Percentiles rank a stretch among this genome's conserved stretches.
Evolutionary conservation across 2,797 vertebrate genomes (phyloP).

Genomic region (Schizopygopsis malacanthus): DNA sequence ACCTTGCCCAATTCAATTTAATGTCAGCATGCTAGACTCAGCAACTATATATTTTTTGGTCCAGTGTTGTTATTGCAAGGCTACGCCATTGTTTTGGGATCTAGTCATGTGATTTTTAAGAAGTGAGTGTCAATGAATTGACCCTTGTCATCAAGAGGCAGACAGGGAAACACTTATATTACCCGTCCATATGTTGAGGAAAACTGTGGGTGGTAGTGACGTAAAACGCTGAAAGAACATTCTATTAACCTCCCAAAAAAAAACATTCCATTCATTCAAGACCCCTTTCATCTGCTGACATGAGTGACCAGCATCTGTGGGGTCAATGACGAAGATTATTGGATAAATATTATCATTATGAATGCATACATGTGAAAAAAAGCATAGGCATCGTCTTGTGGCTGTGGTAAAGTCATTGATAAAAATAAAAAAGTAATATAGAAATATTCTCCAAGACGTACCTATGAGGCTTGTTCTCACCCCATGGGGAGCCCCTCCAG

Average conservation of each 20-base stretch:
- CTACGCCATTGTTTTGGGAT: constrained; percentile 57
- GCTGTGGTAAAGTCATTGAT: constrained; percentile 52
- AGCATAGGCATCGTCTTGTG: not conserved
- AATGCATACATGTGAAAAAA: constrained; percentile 8
- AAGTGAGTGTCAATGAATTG: constrained; percentile 70
- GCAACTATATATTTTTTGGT: not conserved
- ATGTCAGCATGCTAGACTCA: not conserved
- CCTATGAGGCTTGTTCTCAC: constrained; percentile 21
- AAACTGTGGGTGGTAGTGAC: constrained; percentile 85
- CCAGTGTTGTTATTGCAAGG: constrained; percentile 57
- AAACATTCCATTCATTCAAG: constrained; percentile 75
- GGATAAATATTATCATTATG: not conserved
- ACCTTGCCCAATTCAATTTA: not conserved
- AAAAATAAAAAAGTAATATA: constrained; percentile 25
- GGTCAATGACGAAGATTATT: not conserved
- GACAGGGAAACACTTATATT: constrained; percentile 77
- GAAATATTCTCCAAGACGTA: constrained; percentile 32
- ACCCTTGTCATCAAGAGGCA: constrained; percentile 81
- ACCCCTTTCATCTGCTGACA: constrained; percentile 49
- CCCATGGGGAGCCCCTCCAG: constrained; percentile 3
- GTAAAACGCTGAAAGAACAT: constrained; percentile 80
- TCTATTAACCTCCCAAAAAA: constrained; percentile 75
- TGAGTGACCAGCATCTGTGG: constrained; percentile 12
- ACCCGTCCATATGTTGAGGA: constrained; percentile 78
- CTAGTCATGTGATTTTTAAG: constrained; percentile 59